A percentile compares a stretch with the other conserved stretches of the same genome.
Conservation (phyloP, 2,888 invertebrate species). For the Teleogryllus oceanicus region DNA sequence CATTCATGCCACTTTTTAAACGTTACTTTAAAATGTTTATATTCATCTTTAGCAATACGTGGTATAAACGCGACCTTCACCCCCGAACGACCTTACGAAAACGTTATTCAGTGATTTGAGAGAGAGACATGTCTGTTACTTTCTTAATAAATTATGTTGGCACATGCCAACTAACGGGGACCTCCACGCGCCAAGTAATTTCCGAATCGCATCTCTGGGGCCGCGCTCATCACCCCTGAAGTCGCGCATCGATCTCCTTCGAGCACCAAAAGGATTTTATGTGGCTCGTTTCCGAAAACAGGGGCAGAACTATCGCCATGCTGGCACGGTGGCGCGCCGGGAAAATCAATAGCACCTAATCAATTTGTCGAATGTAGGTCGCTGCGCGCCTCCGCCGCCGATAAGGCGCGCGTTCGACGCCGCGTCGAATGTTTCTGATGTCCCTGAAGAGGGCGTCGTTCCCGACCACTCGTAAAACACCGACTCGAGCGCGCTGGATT, state of each 20-base stretch:
- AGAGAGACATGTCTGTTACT: no score
- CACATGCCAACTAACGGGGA: no score
- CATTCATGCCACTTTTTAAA: no score
- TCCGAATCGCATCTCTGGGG: background rate
- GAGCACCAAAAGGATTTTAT: background rate
- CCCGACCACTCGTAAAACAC: constrained; percentile 3
- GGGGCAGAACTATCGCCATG: background rate
- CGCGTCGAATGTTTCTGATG: background rate
- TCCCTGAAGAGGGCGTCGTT: background rate
- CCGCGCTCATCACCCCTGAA: background rate
- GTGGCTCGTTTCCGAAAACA: constrained; percentile 8
- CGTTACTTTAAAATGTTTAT: no score
- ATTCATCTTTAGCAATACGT: no score
- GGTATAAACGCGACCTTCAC: no score
- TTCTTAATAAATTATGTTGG: no score
- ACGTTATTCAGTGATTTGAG: no score
- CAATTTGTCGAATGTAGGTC: constrained; percentile 6
- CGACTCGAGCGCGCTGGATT: background rate
- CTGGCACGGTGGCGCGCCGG: background rate
- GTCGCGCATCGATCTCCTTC: background rate
- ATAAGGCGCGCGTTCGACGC: no score
- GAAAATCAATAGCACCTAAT: background rate
- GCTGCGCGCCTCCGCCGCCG: background rate
- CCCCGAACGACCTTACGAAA: no score
- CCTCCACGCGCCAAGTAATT: background rate